phyloP scores from a whole-genome alignment of 2,113 vertebrate genomes.

The Chaenocephalus aceratus region DNA sequence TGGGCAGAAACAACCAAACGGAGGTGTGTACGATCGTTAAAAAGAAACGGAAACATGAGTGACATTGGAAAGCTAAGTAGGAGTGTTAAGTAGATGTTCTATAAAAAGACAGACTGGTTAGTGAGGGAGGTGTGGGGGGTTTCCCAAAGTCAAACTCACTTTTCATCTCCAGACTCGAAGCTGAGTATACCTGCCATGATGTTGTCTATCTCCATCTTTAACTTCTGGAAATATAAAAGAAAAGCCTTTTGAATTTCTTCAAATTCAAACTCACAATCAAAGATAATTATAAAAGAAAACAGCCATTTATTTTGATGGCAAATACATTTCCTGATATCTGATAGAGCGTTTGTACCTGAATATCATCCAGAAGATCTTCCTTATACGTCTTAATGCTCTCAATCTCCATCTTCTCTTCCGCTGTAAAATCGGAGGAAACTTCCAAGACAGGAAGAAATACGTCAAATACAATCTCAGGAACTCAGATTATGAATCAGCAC shows the following conservation, averaged over 20 bases:
- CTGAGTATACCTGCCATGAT: slow-evolving; percentile 90
- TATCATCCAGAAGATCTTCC: slow-evolving; percentile 90
- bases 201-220: slow-evolving; percentile 90
- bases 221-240: slow-evolving; percentile 80
- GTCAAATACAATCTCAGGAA: not conserved
- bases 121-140: not conserved
- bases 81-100: not conserved
- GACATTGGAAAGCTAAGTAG: not conserved
- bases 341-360: slow-evolving; percentile 80
- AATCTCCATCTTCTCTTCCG: slow-evolving; percentile 87
- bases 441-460: slow-evolving; percentile 7
- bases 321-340: not conserved
- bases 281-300: no score
- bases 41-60: not conserved
- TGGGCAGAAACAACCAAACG: not conserved
- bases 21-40: not conserved
- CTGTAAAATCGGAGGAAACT: slow-evolving; percentile 86
- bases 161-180: slow-evolving; percentile 89
- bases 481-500: not conserved
- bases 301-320: no score
- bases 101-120: not conserved
- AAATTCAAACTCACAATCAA: not conserved
- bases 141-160: slow-evolving; percentile 73
- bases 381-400: slow-evolving; percentile 87
- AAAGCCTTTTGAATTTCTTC: not conserved